Conservation (phyloP, 1,140 invertebrate genomes). For the Ceratosolen fusciceps region DNA sequence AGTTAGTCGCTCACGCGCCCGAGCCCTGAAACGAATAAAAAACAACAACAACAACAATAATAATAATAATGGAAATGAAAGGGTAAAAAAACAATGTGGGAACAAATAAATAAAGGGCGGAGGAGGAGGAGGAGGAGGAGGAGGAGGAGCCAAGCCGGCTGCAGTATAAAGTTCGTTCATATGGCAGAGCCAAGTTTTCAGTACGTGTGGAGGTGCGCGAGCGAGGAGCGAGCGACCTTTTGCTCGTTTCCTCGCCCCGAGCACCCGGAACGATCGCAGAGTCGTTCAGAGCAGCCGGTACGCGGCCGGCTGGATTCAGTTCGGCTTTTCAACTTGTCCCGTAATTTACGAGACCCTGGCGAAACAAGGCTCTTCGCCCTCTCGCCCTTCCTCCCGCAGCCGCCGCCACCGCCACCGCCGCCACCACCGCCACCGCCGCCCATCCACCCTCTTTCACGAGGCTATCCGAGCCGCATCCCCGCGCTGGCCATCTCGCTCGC, state of each 20-base stretch:
- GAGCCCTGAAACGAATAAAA: too few relatives aligned
- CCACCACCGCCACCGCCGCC: too few relatives aligned
- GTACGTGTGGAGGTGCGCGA: neutral
- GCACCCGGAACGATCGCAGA: neutral
- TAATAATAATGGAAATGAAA: too few relatives aligned
- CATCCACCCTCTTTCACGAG: too few relatives aligned
- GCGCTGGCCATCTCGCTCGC: too few relatives aligned
- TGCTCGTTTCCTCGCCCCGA: slow-evolving; percentile 52
- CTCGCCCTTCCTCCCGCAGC: neutral
- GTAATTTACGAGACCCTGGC: slow-evolving; percentile 54
- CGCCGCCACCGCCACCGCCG: neutral
- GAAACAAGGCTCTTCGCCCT: slow-evolving; percentile 5
- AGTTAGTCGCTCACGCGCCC: too few relatives aligned
- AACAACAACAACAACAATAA: too few relatives aligned
- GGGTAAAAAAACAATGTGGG: too few relatives aligned
- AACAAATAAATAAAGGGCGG: neutral
- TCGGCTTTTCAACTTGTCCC: slow-evolving; percentile 61
- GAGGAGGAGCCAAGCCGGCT: too few relatives aligned
- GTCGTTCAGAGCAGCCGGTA: slow-evolving; percentile 63
- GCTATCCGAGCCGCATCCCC: too few relatives aligned
- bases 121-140: neutral
- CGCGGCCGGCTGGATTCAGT: slow-evolving; percentile 55
- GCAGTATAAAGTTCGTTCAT: slow-evolving; percentile 33
- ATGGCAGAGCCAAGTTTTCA: slow-evolving; percentile 21
- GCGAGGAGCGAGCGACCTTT: slow-evolving; percentile 52